Conservation (phyloP, 30 jellyfish, hydroid and myxozoan species). For the Rhopilema esculentum region DNA sequence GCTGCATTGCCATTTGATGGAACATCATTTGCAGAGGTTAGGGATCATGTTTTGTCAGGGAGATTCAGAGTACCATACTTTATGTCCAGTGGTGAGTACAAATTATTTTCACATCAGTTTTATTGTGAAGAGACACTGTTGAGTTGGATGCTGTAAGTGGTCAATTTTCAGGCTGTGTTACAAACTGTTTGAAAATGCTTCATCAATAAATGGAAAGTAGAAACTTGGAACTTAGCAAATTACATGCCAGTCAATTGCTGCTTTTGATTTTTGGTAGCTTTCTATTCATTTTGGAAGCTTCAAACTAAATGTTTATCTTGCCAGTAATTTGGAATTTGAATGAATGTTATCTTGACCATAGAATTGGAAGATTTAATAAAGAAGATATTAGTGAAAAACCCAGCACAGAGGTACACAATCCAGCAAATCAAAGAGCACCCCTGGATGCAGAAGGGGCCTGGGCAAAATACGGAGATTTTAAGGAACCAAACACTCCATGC, state of each 20-base stretch:
- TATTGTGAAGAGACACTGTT: no score
- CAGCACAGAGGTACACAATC: slow-evolving; percentile 81
- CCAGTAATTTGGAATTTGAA: neutral
- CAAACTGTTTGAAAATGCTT: no score
- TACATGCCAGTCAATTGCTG: no score
- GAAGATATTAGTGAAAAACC: slow-evolving; percentile 84
- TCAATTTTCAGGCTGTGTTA: no score
- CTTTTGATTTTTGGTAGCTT: no score
- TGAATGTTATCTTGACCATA: neutral
- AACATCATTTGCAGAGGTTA: slow-evolving; percentile 81
- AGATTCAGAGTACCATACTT: slow-evolving; percentile 93
- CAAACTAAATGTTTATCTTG: neutral
- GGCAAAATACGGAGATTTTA: slow-evolving; percentile 24
- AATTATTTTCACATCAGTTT: neutral
- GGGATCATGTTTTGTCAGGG: slow-evolving; percentile 96
- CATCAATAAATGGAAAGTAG: no score
- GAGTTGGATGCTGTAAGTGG: no score
- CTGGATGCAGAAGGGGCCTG: slow-evolving; percentile 82
- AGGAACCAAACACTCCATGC: slow-evolving; percentile 34
- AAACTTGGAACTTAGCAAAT: no score
- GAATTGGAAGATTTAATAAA: slow-evolving; percentile 91
- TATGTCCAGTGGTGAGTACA: slow-evolving; percentile 91
- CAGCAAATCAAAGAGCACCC: slow-evolving; percentile 90
- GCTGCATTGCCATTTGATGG: slow-evolving; percentile 99
- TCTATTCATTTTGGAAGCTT: no score